Evolutionary conservation across 1,140 invertebrate species (phyloP), one percentile per base, ranked within the genome.

Genomic region (Coelopa frigida): DNA sequence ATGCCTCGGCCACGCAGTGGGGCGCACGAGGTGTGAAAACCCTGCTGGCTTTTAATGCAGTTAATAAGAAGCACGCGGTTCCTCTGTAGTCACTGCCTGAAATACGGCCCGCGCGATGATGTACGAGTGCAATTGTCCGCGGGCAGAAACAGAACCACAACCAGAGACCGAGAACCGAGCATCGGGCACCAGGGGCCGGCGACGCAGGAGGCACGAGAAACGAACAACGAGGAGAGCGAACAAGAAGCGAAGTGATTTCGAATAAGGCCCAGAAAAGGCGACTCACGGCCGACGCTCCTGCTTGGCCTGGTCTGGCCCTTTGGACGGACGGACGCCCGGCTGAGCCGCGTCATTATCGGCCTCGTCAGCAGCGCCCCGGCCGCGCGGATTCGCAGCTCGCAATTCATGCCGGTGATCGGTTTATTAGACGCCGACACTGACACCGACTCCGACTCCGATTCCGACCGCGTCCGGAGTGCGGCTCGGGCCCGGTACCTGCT

Each of bases 11-110:
- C 40, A 26, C 48, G 14, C 48, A 35, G 59, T 55, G 58, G 62
- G 62, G 53, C 48, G 56, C 61, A 56, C 47, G 61, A 66, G 62
- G 62, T 66, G 62, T 66, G 62, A 66, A 66, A 65, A 66, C 58
- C 62, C 62, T 66, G 62, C 62, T 66, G 62, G 58, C 61, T 59
- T 59, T 62, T 66, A 66, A 62, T 66, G 59, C 57, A 62, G 62
- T 62, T 65, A 66, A 66, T 65, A 66, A 66, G 62, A 65, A 65
- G 48, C 53, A 50, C 49, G 49, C 38, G 49, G 49, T 46, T 38
- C 24, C 35, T 24, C 36, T 43, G 20, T 27, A 22, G 18, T 43
- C 15, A n/a, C n/a, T 40, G 29, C 37, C 42, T 18, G 38, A 24
- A n/a, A n/a, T n/a, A n/a, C n/a, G n/a, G n/a, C n/a, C n/a, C n/a